Evolutionary conservation across 2,113 vertebrate species (phyloP), one percentile per base, ranked within the genome.

Genomic region (Gallinago paraguaiae): DNA sequence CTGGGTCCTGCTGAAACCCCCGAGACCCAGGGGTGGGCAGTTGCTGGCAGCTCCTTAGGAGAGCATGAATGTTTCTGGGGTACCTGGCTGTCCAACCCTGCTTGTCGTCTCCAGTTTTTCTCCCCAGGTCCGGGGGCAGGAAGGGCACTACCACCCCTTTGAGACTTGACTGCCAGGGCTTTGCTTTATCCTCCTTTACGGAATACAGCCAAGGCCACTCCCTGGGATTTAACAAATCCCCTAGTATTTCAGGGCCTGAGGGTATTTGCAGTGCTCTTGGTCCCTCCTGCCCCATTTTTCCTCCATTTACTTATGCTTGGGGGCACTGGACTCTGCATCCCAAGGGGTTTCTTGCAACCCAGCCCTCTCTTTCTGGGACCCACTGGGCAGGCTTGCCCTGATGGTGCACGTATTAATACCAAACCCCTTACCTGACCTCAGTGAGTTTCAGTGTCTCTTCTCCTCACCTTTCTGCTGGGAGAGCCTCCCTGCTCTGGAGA

Each of bases 151-250:
- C 1, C 6, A 60, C 48, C 13, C 27, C 19, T 20, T 91, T 53
- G 25, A 78, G 64, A 27, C 69, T 79, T 87, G 25, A 0, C 39
- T 5, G 1, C 59, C 4, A 5, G 14, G 48, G 75, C 75, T 97
- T 96, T 88, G 35, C 57, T 90, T 87, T 82, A 95, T 92, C 82
- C 27, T 94, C 30, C 53, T 87, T 45, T 85, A 31, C 53, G 3
- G 2, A 91, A 79, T n/a, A 19, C 37, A 92, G 48, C 23, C 27
- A 33, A 67, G 31, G 75, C 88, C 17, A 1, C 67, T 90, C 57
- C 63, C 88, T 87, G 48, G 85, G 82, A 92, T 93, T 96, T 94
- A 93, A 80, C 39, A 93, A 94, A 96, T 96, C 78, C 78, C 76
- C 53, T 90, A 12, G 70, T 94, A 80, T 95, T 95, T 92, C 85